Evolutionary conservation across 2,797 vertebrate species (phyloP).

Genomic region (Artibeus jamaicensis): DNA sequence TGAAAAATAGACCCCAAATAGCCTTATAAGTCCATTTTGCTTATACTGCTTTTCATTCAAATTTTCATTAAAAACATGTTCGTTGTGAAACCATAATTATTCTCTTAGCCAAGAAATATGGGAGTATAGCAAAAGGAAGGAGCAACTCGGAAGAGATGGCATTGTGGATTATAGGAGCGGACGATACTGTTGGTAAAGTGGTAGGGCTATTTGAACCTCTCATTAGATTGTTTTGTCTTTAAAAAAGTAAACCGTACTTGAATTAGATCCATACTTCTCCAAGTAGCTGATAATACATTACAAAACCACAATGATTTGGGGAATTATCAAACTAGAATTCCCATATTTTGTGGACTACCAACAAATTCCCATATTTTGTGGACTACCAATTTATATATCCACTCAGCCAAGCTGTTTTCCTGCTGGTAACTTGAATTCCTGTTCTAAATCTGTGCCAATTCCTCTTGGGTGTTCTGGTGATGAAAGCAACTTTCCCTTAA

Average conservation of each 20-base stretch:
- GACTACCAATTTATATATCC: neutral
- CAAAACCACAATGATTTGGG: neutral
- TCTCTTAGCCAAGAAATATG: neutral
- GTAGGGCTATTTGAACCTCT: neutral
- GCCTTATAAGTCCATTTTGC: neutral
- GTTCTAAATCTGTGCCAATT: conserved; percentile 52
- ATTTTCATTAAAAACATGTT: conserved; percentile 2
- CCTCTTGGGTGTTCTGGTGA: conserved; percentile 68
- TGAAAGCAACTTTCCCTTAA: conserved; percentile 54
- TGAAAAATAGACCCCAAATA: neutral
- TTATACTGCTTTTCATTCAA: neutral
- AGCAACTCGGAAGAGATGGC: neutral
- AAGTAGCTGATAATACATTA: neutral
- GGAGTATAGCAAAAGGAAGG: neutral
- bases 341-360: conserved; percentile 19
- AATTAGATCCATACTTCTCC: neutral
- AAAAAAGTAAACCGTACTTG: neutral
- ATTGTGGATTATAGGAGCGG: neutral
- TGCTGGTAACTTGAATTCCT: conserved; percentile 53
- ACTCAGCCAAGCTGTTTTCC: conserved; percentile 35
- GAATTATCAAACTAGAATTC: neutral
- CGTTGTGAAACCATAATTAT: neutral
- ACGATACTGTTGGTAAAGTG: fast-evolving
- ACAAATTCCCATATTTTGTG: conserved; percentile 15
- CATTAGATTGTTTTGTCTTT: neutral